A percentile compares a stretch with the other conserved stretches of the same genome.
phyloP scores from a whole-genome alignment of 2,888 invertebrate genomes.

The Drosophila barbarae region DNA sequence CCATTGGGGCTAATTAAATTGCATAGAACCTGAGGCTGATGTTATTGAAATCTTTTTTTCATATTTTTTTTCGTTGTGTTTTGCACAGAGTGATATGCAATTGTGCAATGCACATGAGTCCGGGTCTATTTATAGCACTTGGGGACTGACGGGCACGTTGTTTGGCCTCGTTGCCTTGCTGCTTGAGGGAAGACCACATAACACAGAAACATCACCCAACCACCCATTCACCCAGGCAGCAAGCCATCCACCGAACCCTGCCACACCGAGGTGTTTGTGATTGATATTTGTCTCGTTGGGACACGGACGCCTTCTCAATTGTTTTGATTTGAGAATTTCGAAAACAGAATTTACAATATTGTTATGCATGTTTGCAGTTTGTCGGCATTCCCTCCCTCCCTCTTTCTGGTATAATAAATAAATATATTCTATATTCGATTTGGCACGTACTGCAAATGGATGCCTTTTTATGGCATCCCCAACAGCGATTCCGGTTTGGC shows the following conservation, averaged over 20 bases:
- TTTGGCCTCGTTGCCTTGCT: constrained; percentile 33
- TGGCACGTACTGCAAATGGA: constrained; percentile 30
- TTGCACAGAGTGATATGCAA: constrained; percentile 39
- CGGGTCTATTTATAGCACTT: constrained; percentile 31
- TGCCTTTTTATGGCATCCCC: constrained; percentile 36
- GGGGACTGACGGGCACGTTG: constrained; percentile 29
- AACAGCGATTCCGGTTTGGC: constrained; percentile 15
- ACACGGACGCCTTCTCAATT: constrained; percentile 56
- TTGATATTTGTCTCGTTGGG: constrained; percentile 54
- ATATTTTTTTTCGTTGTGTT: neutral
- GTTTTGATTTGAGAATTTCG: constrained; percentile 47
- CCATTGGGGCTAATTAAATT: constrained; percentile 33
- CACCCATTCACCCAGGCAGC: constrained; percentile 1
- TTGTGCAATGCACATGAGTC: constrained; percentile 36
- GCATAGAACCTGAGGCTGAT: constrained; percentile 29
- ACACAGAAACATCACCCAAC: neutral
- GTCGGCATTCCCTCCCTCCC: neutral
- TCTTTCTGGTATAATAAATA: neutral
- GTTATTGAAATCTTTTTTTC: constrained; percentile 14
- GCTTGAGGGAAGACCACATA: constrained; percentile 20
- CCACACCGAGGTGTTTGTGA: constrained; percentile 36
- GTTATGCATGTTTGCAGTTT: constrained; percentile 27
- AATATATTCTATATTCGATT: constrained; percentile 15
- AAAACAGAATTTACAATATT: constrained; percentile 27
- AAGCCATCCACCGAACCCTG: neutral